phyloP scores from a whole-genome alignment of 37 sponge, comb jelly and placozoan genomes.

The Geodia barretti region DNA sequence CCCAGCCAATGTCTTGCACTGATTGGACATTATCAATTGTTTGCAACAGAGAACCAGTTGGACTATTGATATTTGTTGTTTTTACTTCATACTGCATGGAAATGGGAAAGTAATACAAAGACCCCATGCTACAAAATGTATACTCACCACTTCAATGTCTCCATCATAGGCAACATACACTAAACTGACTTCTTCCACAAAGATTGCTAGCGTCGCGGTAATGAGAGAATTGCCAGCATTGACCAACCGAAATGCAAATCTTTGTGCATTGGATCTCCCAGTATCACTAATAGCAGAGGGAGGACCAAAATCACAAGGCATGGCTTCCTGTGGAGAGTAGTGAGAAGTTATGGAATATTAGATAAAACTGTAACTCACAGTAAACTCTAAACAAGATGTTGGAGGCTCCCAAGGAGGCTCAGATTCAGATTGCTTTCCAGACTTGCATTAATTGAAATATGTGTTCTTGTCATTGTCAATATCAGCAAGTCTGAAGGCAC shows the following conservation, averaged over 20 bases:
- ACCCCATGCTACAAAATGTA: background rate
- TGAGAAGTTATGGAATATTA: background rate
- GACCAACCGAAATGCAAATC: background rate
- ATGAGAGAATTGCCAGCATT: background rate
- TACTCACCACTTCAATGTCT: background rate
- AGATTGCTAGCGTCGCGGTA: background rate
- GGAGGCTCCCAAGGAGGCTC: too few relatives aligned
- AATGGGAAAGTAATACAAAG: background rate
- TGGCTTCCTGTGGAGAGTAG: background rate
- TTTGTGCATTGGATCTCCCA: background rate
- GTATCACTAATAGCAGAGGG: background rate
- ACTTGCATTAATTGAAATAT: slow-evolving; percentile 8
- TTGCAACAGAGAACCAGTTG: background rate
- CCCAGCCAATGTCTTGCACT: background rate
- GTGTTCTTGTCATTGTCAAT: slow-evolving; percentile 5
- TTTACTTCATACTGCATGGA: background rate
- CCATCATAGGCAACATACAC: background rate
- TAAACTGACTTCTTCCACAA: background rate
- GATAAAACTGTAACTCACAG: background rate
- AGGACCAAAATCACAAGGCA: background rate
- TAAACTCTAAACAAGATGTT: background rate
- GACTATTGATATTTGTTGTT: background rate
- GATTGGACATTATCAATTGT: background rate
- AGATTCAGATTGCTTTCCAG: too few relatives aligned
- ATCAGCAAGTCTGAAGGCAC: background rate